Base-by-base conservation (phyloP, 2,888 invertebrate species). In the Drosophila anomelani region DNA sequence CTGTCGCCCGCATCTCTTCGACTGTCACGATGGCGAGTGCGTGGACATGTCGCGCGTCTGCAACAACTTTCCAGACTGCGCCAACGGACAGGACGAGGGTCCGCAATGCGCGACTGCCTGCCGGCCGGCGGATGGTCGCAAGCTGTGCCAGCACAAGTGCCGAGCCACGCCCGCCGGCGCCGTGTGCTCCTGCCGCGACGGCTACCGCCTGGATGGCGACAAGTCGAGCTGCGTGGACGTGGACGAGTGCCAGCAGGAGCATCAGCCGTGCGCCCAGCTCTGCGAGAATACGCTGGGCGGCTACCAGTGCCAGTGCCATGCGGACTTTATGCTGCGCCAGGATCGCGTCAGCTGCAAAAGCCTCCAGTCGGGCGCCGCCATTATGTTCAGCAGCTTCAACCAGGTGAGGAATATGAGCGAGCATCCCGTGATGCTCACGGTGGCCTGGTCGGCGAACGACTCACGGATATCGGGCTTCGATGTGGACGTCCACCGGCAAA, bases 301-400 rank as follows among this genome's bases (percentile, higher is more conserved):
- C 17, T 93, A 89, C 61, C 89, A 86, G 26, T 93, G 93, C 49
- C 87, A 89, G 26, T 93, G 93, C 57, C 90, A 90, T 79, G 78
- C 86, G 1, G 92, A 90, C 29, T 93, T 92, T 69, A 91, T 92
- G 90, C 78, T 82, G 80, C 94, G 95, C 58, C 86, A 93, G 0
- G 95, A 96, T 88, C 94, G 94, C 53, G 93, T 93, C 17, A 94
- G 95, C 0, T 96, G 96, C 91, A 96, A 96, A 91, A 95, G 95
- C 2, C 90, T 93, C 0, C 94, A 94, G 60, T 93, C 94, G 8
- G 93, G 93, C 15, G 93, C 94, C 91, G 92, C 94, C 0, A 81
- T 95, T 0, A 80, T 95, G 3, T 95, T 94, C 89, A 92, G 94
- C 26, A 92, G 93, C 0, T 93, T 93, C 17, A 94, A 94, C 89